Conservation (phyloP, 1,140 invertebrate genomes). For the Saccostrea glomerata region DNA sequence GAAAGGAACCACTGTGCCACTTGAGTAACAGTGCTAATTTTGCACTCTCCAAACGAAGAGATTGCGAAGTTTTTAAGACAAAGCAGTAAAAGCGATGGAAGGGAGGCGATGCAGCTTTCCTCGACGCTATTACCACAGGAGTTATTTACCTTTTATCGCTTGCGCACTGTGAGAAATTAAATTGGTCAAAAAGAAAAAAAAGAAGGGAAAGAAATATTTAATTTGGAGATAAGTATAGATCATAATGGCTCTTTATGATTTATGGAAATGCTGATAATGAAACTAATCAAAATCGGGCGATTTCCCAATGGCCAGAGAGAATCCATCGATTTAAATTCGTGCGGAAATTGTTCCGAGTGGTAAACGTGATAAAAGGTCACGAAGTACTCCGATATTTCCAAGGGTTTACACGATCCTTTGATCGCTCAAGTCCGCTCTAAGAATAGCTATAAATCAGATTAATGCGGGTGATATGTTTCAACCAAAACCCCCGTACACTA, state of each 20-base stretch:
- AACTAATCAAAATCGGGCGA: constrained; percentile 29
- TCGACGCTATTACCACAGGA: neutral
- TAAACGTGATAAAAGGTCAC: constrained; percentile 15
- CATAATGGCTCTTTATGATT: constrained; percentile 16
- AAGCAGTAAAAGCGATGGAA: neutral
- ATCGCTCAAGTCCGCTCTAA: constrained; percentile 25
- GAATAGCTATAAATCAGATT: constrained; percentile 36
- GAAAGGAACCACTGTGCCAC: no score
- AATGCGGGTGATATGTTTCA: constrained; percentile 16
- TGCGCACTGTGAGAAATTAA: neutral
- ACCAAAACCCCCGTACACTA: neutral
- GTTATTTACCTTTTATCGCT: neutral
- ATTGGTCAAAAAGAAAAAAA: neutral
- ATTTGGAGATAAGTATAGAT: constrained; percentile 33
- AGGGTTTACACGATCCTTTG: constrained; percentile 28
- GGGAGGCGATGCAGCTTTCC: neutral
- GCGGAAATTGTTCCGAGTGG: constrained; percentile 19
- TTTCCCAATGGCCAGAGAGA: constrained; percentile 19
- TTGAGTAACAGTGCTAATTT: no score
- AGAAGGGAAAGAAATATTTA: constrained; percentile 20
- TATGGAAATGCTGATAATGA: constrained; percentile 22
- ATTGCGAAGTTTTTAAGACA: no score
- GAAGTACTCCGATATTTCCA: constrained; percentile 16
- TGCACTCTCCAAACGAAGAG: no score
- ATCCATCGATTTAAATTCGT: constrained; percentile 20